phyloP scores from a whole-genome alignment of 2,113 vertebrate genomes.

The Pteruthius melanotis region DNA sequence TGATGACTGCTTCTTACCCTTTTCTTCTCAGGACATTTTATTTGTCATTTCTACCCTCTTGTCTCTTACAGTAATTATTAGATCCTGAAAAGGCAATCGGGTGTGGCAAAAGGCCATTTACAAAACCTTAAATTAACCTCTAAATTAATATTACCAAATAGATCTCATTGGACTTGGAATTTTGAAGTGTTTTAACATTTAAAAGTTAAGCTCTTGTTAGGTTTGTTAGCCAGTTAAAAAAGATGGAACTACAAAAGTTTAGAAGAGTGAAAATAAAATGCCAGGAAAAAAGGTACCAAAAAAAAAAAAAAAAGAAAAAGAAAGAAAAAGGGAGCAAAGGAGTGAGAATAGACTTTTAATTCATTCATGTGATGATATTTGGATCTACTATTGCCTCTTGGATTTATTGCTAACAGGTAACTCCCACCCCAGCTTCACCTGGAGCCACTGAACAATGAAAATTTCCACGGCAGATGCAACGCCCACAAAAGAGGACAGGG shows the following conservation, averaged over 20 bases:
- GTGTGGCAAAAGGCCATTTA: not conserved
- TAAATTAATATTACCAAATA: not conserved
- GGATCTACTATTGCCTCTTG: not conserved
- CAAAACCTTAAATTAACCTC: not conserved
- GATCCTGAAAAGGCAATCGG: not conserved
- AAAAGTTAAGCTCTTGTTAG: not conserved
- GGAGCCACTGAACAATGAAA: not conserved
- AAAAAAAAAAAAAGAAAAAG: too few species aligned
- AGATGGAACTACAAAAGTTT: not conserved
- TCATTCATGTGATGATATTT: not conserved
- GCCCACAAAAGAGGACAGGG: not conserved
- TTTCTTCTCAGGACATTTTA: not conserved
- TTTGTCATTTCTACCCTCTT: not conserved
- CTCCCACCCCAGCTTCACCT: not conserved
- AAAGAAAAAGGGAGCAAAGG: rapidly evolving
- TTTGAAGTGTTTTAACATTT: not conserved
- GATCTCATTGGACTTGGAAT: not conserved
- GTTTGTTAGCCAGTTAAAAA: not conserved
- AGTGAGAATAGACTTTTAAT: not conserved
- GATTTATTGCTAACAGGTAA: not conserved
- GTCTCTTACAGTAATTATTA: not conserved
- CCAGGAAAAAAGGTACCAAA: rapidly evolving
- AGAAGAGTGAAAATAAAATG: not conserved
- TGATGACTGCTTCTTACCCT: not conserved
- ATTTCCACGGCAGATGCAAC: not conserved